Evolutionary conservation across 2,888 invertebrate genomes (phyloP).

Genomic region (Campoplex capitator): DNA sequence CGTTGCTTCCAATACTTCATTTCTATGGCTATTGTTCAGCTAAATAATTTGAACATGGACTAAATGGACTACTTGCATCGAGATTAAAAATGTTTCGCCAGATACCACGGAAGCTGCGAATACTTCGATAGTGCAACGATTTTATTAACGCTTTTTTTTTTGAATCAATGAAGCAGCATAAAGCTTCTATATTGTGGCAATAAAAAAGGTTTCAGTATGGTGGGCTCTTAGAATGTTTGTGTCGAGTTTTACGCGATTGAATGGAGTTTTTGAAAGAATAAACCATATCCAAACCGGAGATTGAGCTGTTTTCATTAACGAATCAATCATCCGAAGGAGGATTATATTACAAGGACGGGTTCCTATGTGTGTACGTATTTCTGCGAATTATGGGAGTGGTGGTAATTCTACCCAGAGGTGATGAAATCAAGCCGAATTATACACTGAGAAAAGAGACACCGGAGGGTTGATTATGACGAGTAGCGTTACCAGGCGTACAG

Average conservation of each 20-base stretch:
- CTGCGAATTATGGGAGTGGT: neutral
- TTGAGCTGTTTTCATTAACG: constrained; percentile 4
- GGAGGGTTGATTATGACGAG: constrained; percentile 41
- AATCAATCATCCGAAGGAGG: constrained; percentile 41
- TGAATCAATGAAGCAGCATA: neutral
- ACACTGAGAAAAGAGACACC: constrained; percentile 20
- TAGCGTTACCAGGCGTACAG: constrained; percentile 39
- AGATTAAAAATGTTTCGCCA: too few species aligned
- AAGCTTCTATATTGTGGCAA: neutral
- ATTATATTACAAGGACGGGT: constrained; percentile 27
- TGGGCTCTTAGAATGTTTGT: neutral
- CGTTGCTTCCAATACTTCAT: neutral
- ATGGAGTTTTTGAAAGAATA: too few species aligned
- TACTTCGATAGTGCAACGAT: too few species aligned
- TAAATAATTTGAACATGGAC: neutral
- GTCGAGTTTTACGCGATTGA: neutral
- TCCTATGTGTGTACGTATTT: neutral
- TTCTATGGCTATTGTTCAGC: neutral
- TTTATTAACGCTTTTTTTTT: neutral
- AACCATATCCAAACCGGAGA: neutral
- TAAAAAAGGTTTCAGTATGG: neutral
- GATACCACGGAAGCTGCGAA: too few species aligned
- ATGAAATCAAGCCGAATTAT: constrained; percentile 28
- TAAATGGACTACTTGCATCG: neutral
- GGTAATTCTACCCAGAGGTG: neutral